Evolutionary conservation across 2,888 invertebrate genomes (phyloP).

Genomic region (Drosophila longiperda): DNA sequence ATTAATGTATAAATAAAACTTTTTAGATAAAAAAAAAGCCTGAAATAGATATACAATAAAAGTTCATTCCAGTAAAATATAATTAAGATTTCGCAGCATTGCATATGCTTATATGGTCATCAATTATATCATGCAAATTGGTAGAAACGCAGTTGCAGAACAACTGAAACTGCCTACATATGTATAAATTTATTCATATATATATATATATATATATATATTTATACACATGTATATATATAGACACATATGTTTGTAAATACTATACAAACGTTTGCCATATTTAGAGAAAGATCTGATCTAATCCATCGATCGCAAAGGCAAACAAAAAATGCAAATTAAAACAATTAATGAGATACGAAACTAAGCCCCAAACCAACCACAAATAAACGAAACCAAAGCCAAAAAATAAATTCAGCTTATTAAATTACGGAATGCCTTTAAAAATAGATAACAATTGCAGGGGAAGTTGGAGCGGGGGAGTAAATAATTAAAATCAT

Average conservation of each 20-base stretch:
- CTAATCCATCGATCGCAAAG: conserved; percentile 24
- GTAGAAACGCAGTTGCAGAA: not conserved
- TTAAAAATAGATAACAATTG: conserved; percentile 23
- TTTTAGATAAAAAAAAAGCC: not conserved
- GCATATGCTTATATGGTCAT: conserved; percentile 13
- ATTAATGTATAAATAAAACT: not conserved
- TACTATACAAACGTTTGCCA: conserved; percentile 9
- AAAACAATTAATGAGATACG: conserved; percentile 16
- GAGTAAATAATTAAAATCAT: conserved; percentile 30
- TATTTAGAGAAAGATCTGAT: conserved; percentile 36
- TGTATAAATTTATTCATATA: not conserved
- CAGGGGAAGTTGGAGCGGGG: not conserved
- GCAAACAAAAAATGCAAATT: conserved; percentile 9
- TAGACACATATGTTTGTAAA: no score
- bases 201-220: not conserved
- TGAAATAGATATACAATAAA: not conserved
- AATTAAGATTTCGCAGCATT: not conserved
- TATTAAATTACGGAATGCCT: conserved; percentile 31
- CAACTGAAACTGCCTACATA: conserved; percentile 9
- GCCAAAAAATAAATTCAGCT: conserved; percentile 2
- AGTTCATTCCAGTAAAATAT: not conserved
- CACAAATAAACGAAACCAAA: not conserved
- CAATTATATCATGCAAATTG: conserved; percentile 34
- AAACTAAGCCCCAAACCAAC: conserved; percentile 10
- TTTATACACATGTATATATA: not conserved